These are phyloP conservation scores for Ornithorhynchus anatinus DNA, from an alignment of 2,113 vertebrate species.

Conservation along the genomic window DNA sequence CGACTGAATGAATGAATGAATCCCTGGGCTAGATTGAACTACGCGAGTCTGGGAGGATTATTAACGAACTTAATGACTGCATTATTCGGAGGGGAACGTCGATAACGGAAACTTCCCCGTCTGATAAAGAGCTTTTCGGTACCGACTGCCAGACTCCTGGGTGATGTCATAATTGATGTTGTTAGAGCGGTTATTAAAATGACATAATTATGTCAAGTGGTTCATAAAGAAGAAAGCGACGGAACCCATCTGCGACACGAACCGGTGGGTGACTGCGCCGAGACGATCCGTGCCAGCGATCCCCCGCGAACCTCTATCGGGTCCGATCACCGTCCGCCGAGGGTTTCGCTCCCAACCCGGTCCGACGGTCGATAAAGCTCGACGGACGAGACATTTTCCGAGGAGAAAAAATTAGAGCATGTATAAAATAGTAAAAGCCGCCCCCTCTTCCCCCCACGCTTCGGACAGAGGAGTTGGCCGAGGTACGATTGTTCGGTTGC, in stretches of 20 bases:
- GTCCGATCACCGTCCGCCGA: background rate
- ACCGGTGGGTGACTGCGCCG: background rate
- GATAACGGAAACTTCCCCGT: background rate
- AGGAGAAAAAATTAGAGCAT: background rate
- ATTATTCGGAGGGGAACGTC: background rate
- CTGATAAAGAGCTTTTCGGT: background rate
- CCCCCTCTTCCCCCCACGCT: too few species aligned
- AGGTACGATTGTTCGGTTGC: too few species aligned
- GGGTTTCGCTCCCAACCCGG: background rate
- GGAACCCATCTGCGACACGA: background rate
- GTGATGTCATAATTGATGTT: constrained; percentile 5
- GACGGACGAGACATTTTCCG: background rate
- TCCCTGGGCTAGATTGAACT: too few species aligned
- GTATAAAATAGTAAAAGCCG: background rate
- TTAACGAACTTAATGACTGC: background rate
- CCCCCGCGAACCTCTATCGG: background rate
- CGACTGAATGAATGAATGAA: too few species aligned
- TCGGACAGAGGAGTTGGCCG: background rate
- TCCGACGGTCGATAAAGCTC: background rate
- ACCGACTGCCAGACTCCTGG: background rate
- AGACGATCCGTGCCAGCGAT: background rate
- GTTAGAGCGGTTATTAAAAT: constrained; percentile 25
- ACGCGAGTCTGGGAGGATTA: too few species aligned
- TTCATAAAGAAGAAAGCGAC: constrained; percentile 10
- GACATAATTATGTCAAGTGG: constrained; percentile 17